Conservation (phyloP, 1,140 invertebrate genomes). For the Zaprionus vittiger region DNA sequence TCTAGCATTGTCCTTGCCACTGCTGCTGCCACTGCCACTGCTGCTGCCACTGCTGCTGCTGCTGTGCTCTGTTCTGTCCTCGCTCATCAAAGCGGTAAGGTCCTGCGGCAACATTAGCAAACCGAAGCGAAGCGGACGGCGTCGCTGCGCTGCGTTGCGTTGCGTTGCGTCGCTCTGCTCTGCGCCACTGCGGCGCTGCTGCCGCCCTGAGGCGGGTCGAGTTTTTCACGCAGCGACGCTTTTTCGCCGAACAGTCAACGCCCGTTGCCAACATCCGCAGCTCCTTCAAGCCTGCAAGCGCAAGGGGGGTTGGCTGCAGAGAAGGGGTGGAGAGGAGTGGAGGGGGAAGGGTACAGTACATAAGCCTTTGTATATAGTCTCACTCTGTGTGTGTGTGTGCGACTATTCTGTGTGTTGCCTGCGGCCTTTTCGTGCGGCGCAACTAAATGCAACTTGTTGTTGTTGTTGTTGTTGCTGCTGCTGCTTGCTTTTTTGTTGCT, state of each 20-base stretch:
- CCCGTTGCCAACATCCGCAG: constrained; percentile 60
- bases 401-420: constrained; percentile 40
- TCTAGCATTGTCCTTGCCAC: constrained; percentile 55
- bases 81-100: constrained; percentile 79
- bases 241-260: constrained; percentile 65
- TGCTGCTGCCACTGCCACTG: not conserved
- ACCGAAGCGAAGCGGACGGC: constrained; percentile 66
- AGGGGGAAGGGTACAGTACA: constrained; percentile 40
- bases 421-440: constrained; percentile 64
- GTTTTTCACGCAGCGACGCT: constrained; percentile 79
- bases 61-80: constrained; percentile 34
- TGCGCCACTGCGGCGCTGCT: constrained; percentile 15
- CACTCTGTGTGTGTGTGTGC: constrained; percentile 24
- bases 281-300: constrained; percentile 65
- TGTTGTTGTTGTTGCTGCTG: constrained; percentile 45
- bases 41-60: constrained; percentile 14
- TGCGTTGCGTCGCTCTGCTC: constrained; percentile 1
- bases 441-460: constrained; percentile 79
- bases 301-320: constrained; percentile 10
- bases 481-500: constrained; percentile 37
- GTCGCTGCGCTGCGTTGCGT: constrained; percentile 25
- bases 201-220: constrained; percentile 42
- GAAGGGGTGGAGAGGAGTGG: not conserved
- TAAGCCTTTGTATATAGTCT: constrained; percentile 68
- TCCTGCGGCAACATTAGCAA: constrained; percentile 77